Base-by-base conservation (phyloP, 2,797 vertebrate species). In the Sebastes minor region DNA sequence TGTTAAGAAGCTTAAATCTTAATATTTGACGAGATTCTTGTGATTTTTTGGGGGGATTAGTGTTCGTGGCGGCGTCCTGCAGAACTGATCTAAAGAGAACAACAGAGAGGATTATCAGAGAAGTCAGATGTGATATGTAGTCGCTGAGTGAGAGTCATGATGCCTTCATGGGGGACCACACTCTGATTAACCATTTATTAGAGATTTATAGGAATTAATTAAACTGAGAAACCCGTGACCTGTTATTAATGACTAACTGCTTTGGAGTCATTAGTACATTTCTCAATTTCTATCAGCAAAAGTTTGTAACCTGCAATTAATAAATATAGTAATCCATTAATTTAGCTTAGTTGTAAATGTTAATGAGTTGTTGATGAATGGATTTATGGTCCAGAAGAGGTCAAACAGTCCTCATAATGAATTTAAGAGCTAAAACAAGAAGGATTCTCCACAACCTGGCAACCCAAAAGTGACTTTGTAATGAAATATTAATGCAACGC, bases 1-100 rank as follows among this genome's bases (percentile, higher is more conserved):
- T n/a, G 35, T 69, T 56, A 78, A 84, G 55, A 66, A 79, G 74
- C 82, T 88, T 80, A 83, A 68, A 70, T 69, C 20, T 66, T 53
- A 63, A 73, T 80, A 60, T 66, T 72, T 72, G 63, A 67, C 33
- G n/a, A n/a, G 49, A 78, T 70, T 63, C 8, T 25, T 63, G 46
- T 0, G 30, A 28, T 76, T 81, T 72, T 6, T 16, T 23, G 8
- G 52, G 25, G 9, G 74, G 72, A 65, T 89, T 84, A 85, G 25
- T 27, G 66, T 49, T 28, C 20, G 1, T 33, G 57, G 13, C 2
- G 20, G 59, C 32, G 74, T 12, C 25, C 30, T 71, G 60, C 61
- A 33, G 57, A 76, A 33, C n/a, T 6, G 10, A 70, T 67, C 52
- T 33, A 33, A 42, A 70, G 42, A 32, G 38, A 22, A 74, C 65